Base-by-base conservation (phyloP, 2,797 vertebrate genomes). In the Oryzias dopingdopingensis region DNA sequence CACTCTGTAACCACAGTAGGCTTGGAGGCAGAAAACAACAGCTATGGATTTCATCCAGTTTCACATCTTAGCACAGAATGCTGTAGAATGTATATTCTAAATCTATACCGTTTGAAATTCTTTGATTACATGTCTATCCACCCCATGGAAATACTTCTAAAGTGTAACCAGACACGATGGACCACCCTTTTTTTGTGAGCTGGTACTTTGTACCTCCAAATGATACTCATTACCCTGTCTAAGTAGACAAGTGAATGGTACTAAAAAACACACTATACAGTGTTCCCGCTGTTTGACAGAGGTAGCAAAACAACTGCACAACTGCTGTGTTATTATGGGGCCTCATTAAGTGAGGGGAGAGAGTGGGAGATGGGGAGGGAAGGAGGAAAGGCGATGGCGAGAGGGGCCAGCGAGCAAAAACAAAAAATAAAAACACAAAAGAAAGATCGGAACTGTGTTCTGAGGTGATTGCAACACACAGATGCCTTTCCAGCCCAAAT, bases 281-380 rank as follows among this genome's bases (percentile, higher is more conserved):
- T 84, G 85, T 86, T 89, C 91, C 91, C 10, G 90, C 91, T 92
- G 91, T 91, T 91, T 90, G 88, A 91, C 90, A 88, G 89, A 92
- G 88, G 88, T 88, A 90, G 89, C 90, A 91, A 91, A 92, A 91
- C 89, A 92, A 91, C 90, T 90, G 90, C 89, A 90, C 91, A 91
- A 91, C 91, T 88, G 89, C 90, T 88, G 90, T 89, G 90, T 91
- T 92, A 92, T 92, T 91, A 92, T 90, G 90, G 90, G 88, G 90
- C 89, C 91, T 92, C 91, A 92, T 92, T 92, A 92, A 90, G 89
- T 90, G 88, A 90, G 88, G 89, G 83, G 88, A 89, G 87, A 89
- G 84, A 76, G 82, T 79, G 81, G 86, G 83, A 86, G 17, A 45
- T 71, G 69, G 79, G 79, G 74, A 77, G 70, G 66, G 78, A 70